phyloP scores from a whole-genome alignment of 2,888 invertebrate genomes.

The Trichogramma dendrolimi region DNA sequence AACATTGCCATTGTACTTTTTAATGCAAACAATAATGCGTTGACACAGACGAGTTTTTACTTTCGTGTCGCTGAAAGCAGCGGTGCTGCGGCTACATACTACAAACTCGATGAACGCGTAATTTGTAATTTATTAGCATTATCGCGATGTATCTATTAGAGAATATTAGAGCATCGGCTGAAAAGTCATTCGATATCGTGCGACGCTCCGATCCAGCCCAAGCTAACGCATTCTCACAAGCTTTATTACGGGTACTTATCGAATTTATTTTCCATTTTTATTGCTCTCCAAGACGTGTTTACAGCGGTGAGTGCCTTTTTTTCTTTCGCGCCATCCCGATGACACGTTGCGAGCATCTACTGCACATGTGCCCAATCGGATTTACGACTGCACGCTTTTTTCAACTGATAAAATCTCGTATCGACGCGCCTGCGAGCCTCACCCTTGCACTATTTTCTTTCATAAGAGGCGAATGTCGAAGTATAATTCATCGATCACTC shows the following conservation, averaged over 20 bases:
- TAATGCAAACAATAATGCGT: too few relatives aligned
- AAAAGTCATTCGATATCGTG: conserved; percentile 18
- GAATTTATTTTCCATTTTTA: conserved; percentile 24
- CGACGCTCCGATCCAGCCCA: too few relatives aligned
- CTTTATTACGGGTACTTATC: conserved; percentile 21
- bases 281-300: conserved; percentile 23
- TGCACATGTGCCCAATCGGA: conserved; percentile 16
- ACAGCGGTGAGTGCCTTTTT: conserved; percentile 5
- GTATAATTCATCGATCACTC: conserved; percentile 16
- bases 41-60: too few relatives aligned
- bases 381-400: conserved; percentile 22
- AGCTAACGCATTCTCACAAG: background rate
- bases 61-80: too few relatives aligned
- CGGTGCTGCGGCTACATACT: too few relatives aligned
- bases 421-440: conserved; percentile 11
- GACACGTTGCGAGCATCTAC: conserved; percentile 1
- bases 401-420: conserved; percentile 25
- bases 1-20: too few relatives aligned
- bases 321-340: conserved; percentile 12
- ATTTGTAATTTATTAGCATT: too few relatives aligned
- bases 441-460: too few relatives aligned
- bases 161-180: too few relatives aligned
- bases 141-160: too few relatives aligned
- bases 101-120: too few relatives aligned
- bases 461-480: background rate